A percentile compares a stretch with the other conserved stretches of the same genome.
These are phyloP conservation scores for Aradus depressus DNA, from an alignment of 2,888 invertebrate species.

Conservation along the genomic window DNA sequence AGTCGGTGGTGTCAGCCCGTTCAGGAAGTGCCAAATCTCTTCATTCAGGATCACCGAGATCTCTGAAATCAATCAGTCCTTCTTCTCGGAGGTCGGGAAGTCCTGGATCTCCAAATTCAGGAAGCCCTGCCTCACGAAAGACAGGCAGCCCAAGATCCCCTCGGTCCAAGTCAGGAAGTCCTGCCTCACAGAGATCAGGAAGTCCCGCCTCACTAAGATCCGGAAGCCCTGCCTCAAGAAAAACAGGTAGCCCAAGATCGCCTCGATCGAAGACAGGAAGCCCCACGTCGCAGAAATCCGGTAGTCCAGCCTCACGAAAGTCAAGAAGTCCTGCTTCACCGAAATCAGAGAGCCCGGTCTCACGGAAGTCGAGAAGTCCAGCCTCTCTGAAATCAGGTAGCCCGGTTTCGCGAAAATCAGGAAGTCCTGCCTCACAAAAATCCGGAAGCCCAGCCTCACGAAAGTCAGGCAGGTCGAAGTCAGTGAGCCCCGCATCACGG, in stretches of 20 bases:
- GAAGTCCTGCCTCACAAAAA: slow-evolving; percentile 32
- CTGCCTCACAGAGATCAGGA: neutral
- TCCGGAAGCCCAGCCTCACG: slow-evolving; percentile 11
- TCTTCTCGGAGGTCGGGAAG: slow-evolving; percentile 3
- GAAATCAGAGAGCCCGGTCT: slow-evolving; percentile 28
- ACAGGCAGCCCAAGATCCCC: slow-evolving; percentile 31
- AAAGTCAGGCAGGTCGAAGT: slow-evolving; percentile 31
- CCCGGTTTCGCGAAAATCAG: slow-evolving; percentile 33
- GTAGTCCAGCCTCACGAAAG: slow-evolving; percentile 8
- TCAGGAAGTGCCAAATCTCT: slow-evolving; percentile 31
- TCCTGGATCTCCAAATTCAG: slow-evolving; percentile 10
- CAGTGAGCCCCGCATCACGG: slow-evolving; percentile 34
- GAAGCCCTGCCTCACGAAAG: too few species aligned
- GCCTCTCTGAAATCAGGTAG: slow-evolving; percentile 35
- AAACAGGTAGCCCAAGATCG: slow-evolving; percentile 29
- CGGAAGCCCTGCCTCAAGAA: slow-evolving; percentile 8
- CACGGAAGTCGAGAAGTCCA: slow-evolving; percentile 22
- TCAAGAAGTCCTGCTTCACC: slow-evolving; percentile 9
- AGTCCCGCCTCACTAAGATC: slow-evolving; percentile 13
- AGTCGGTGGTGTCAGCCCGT: neutral
- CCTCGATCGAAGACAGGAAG: slow-evolving; percentile 25
- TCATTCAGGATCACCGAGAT: slow-evolving; percentile 4
- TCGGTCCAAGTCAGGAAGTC: slow-evolving; percentile 7
- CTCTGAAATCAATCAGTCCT: neutral
- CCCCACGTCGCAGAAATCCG: neutral